Conservation (phyloP, 2,113 vertebrate species). For the Sinocyclocheilus anophthalmus region DNA sequence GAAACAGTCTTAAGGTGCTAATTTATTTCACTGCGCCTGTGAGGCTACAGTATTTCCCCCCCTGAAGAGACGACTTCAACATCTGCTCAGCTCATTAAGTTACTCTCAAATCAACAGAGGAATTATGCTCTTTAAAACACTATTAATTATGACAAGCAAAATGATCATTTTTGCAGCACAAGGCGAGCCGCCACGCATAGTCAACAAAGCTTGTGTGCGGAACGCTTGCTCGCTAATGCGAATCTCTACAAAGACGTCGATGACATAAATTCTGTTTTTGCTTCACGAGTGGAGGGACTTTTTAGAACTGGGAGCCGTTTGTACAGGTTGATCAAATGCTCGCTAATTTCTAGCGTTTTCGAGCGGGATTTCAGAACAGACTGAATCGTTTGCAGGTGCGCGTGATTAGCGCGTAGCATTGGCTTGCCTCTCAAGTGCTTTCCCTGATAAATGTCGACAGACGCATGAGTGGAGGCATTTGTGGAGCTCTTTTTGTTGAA, state of each 20-base stretch:
- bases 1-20: conserved; percentile 46
- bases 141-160: conserved; percentile 54
- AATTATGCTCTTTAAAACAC: conserved; percentile 51
- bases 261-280: conserved; percentile 38
- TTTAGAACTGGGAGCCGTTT: conserved; percentile 36
- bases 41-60: conserved; percentile 23
- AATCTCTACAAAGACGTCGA: conserved; percentile 27
- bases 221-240: conserved; percentile 3
- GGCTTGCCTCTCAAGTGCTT: conserved; percentile 50
- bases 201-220: conserved; percentile 14
- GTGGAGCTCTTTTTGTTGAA: conserved; percentile 49
- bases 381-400: conserved; percentile 63
- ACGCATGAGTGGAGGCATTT: conserved; percentile 55
- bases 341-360: conserved; percentile 47
- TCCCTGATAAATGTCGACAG: conserved; percentile 50
- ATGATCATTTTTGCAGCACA: conserved; percentile 37
- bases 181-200: conserved; percentile 20
- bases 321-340: conserved; percentile 51
- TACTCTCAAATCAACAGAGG: conserved; percentile 50
- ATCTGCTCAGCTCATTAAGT: conserved; percentile 56
- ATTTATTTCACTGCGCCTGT: conserved; percentile 39
- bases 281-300: conserved; percentile 26
- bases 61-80: conserved; percentile 40
- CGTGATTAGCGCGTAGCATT: conserved; percentile 53
- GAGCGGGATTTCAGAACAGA: conserved; percentile 54